Conservation (phyloP, 2,113 vertebrate species). For the Bubalus kerabau region DNA sequence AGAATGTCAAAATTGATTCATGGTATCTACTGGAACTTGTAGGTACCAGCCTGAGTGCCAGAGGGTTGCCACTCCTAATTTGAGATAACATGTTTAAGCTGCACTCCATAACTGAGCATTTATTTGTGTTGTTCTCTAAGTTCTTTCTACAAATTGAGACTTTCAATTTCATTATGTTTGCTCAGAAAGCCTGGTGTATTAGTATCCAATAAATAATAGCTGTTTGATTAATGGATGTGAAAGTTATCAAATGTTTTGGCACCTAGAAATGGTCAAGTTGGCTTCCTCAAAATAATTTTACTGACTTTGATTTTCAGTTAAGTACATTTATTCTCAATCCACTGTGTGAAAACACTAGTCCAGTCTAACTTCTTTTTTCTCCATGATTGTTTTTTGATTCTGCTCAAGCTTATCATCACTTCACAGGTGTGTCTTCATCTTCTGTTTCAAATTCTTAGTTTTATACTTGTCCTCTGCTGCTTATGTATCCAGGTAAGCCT, state of each 20-base stretch:
- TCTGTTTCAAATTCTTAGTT: not conserved
- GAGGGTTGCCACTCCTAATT: not conserved
- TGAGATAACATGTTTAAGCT: not conserved
- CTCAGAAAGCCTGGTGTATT: not conserved
- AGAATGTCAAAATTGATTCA: not conserved
- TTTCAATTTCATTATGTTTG: not conserved
- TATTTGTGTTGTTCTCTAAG: not conserved
- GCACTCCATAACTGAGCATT: not conserved
- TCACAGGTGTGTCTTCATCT: not conserved
- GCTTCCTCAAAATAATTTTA: not conserved
- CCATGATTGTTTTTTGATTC: not conserved
- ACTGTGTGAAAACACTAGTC: not conserved
- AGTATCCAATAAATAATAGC: not conserved
- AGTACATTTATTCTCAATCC: not conserved
- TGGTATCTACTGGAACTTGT: not conserved
- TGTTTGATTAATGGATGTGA: not conserved
- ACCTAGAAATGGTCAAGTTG: not conserved
- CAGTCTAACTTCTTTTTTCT: not conserved
- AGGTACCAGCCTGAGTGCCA: too few relatives aligned
- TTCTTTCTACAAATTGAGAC: not conserved
- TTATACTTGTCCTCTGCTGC: not conserved
- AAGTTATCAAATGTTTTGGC: not conserved
- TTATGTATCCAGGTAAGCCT: not conserved
- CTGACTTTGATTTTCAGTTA: not conserved
- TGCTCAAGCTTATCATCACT: not conserved